Evolutionary conservation across 37 sponge, comb jelly and placozoan species (phyloP).

Genomic region (Chondrosia reniformis): DNA sequence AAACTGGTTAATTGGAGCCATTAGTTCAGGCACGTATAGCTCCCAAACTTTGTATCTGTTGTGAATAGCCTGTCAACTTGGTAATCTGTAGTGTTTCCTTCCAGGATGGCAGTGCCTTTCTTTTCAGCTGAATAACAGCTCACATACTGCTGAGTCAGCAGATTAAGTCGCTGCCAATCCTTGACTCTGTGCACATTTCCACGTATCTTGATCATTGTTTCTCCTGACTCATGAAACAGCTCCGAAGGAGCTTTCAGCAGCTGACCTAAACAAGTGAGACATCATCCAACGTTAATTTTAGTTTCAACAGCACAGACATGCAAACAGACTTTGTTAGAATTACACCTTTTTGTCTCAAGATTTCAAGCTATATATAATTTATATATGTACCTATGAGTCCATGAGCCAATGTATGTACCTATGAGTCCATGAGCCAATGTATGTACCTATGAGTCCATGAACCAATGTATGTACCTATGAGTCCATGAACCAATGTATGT

Average conservation of each 20-base stretch:
- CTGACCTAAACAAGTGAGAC: too few relatives aligned
- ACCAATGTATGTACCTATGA: not conserved
- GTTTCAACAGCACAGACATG: too few relatives aligned
- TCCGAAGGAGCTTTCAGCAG: too few relatives aligned
- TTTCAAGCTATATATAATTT: not conserved
- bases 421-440: not conserved
- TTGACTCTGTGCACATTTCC: not conserved
- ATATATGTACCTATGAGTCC: not conserved
- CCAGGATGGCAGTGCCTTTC: not conserved
- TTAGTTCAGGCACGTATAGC: too few relatives aligned
- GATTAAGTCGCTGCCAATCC: not conserved
- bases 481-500: not conserved
- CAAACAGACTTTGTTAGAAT: too few relatives aligned
- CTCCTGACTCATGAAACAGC: too few relatives aligned
- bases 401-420: not conserved
- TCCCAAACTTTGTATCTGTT: not conserved
- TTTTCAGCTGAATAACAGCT: not conserved
- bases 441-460: not conserved
- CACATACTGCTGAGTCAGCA: not conserved
- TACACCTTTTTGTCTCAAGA: too few relatives aligned
- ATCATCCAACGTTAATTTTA: too few relatives aligned
- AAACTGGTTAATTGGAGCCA: too few relatives aligned
- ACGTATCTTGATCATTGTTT: not conserved
- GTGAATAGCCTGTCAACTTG: not conserved
- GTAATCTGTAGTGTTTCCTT: slow-evolving; percentile 2